Evolutionary conservation across 1,140 invertebrate genomes (phyloP), one percentile per base, ranked within the genome.

Genomic region (Pogonomyrmex barbatus): DNA sequence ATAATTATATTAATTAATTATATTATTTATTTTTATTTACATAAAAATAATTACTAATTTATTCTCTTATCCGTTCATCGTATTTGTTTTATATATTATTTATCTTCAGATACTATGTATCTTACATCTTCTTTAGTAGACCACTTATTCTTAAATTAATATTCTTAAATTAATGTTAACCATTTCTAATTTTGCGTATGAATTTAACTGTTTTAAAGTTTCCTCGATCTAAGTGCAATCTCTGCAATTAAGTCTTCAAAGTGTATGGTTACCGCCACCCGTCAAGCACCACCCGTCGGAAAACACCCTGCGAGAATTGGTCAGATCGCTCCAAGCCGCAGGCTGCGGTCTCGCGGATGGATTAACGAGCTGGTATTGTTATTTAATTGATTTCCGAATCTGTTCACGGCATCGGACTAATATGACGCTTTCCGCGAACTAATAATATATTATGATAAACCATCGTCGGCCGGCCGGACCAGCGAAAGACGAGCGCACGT

Each of bases 361-460:
- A 90, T 92, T 92, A 93, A 93, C 92, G 92, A 93, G 88, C 78
- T 47, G 70, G 81, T 58, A 92, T 92, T 93, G 91, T 92, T 88
- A 89, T 89, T 92, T 90, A 92, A 93, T 92, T 92, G 92, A 93
- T 92, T 91, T 75, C 33, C 70, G 87, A 86, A 89, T 88, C 75
- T 58, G 62, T 84, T 87, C 73, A 78, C 78, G 68, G 58, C 52
- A 73, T 70, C 42, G 56, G 67, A 78, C 88, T 86, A 85, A 91
- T 90, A 70, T 71, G 84, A 63, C 68, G 77, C 71, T 79, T 86
- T 88, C 81, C 83, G 75, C 56, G 86, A 68, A 86, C 91, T 93
- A 92, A 93, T 93, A 92, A 92, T 62, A 82, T 87, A 90, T 89
- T 90, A 91, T 92, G 89, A 85, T 89, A 92, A 88, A 87, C 84